Conservation (phyloP, 1,140 invertebrate genomes). For the Drosophila teissieri region DNA sequence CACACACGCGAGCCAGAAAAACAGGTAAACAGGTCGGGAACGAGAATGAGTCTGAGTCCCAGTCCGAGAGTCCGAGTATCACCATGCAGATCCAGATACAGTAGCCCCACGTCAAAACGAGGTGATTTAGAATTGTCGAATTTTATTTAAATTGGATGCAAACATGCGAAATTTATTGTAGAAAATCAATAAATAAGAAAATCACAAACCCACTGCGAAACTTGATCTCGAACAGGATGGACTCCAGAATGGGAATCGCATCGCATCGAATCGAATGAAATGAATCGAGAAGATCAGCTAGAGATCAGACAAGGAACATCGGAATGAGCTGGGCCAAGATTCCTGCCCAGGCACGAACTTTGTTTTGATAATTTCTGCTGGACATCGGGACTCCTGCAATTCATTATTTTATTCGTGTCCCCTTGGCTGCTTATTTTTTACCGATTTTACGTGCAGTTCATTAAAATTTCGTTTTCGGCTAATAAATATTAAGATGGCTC, state of each 20-base stretch:
- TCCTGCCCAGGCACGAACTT: conserved; percentile 52
- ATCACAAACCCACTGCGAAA: conserved; percentile 66
- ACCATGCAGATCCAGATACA: conserved; percentile 45
- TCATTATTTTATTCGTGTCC: conserved; percentile 66
- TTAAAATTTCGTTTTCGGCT: conserved; percentile 79
- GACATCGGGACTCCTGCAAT: conserved; percentile 20
- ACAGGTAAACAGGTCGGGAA: conserved; percentile 29
- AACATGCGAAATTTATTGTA: conserved; percentile 85
- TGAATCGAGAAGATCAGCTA: conserved; percentile 33
- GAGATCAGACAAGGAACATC: conserved; percentile 32
- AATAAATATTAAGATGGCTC: conserved; percentile 64
- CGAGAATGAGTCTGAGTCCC: conserved; percentile 1
- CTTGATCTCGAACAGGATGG: conserved; percentile 57
- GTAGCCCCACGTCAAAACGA: conserved; percentile 84
- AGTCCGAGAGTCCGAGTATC: not conserved
- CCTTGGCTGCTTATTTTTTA: conserved; percentile 54
- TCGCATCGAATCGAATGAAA: too few relatives aligned
- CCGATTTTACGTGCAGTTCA: conserved; percentile 74
- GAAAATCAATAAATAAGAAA: conserved; percentile 84
- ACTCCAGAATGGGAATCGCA: not conserved
- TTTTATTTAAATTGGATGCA: conserved; percentile 85
- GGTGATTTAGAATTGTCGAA: conserved; percentile 85
- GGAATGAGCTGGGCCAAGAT: not conserved
- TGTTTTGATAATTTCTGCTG: conserved; percentile 62
- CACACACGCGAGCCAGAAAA: conserved; percentile 56